Base-by-base conservation (phyloP, 2,797 vertebrate genomes). In the Chloroceryle amazona region DNA sequence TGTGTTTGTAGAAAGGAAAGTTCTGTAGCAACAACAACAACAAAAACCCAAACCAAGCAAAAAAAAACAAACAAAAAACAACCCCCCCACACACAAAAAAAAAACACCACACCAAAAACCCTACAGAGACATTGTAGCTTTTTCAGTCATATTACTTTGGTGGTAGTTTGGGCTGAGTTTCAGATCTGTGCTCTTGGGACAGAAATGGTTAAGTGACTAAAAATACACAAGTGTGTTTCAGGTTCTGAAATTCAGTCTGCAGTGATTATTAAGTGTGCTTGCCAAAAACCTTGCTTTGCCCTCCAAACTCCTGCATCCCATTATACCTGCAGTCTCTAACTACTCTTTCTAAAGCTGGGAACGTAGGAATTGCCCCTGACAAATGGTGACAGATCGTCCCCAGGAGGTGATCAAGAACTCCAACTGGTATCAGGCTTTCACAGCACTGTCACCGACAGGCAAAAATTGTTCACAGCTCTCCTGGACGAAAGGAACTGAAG, bases 241-340 rank as follows among this genome's bases (percentile, higher is more conserved):
- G n/a, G 17, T 73, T 47, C 25, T 90, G 71, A 41, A 93, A 81
- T 85, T 85, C 37, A 51, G 29, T 85, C 72, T 92, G 65, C 41
- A 55, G n/a, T 76, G 86, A 57, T 78, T 89, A 66, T 89, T 84
- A 63, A 42, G 61, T 61, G 52, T n/a, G 44, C 83, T 92, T 91
- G 78, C 49, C 74, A 87, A 76, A 95, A 87, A 37, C 82, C 65
- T 95, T 90, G 72, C 65, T 90, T 93, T 90, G 63, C 55, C 92
- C 81, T 95, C 71, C 62, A 96, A 87, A 75, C 41, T 67, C 60
- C 14, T 67, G 55, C 60, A 91, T 73, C 41, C 55, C 54, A 67
- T 94, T 91, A 83, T 26, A 94, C 61, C 75, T 90, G 68, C 68
- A 72, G 61, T 82, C 54, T 74, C 65, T 78, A 95, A 62, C 65